Evolutionary conservation across 2,113 vertebrate species (phyloP).

Genomic region (Rafetus swinhoei): DNA sequence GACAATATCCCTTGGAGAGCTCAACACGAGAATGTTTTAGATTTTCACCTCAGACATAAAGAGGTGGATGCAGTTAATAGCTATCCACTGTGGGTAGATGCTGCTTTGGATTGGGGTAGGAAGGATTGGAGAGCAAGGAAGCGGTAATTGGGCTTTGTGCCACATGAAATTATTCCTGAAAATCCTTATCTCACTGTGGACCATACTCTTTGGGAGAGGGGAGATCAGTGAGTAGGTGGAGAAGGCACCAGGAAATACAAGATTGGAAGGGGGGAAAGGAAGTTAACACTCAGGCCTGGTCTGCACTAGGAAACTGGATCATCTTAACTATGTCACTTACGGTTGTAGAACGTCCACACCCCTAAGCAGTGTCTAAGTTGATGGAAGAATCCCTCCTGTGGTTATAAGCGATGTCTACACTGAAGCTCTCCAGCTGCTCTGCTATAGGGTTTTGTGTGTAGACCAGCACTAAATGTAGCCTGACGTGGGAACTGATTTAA

Average conservation of each 20-base stretch:
- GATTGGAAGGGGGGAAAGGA: neutral
- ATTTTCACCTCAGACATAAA: rapidly evolving
- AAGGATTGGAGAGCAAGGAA: neutral
- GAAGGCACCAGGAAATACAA: neutral
- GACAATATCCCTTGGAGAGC: neutral
- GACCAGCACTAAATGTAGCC: constrained; percentile 41
- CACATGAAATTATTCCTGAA: neutral
- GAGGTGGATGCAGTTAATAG: rapidly evolving
- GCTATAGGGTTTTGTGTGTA: neutral
- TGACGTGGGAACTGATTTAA: constrained; percentile 63
- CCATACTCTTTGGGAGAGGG: rapidly evolving
- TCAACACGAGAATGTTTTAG: neutral
- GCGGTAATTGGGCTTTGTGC: neutral
- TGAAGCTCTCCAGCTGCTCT: neutral
- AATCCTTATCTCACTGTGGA: neutral
- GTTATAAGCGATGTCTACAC: neutral
- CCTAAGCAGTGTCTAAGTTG: neutral
- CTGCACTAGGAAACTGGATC: neutral
- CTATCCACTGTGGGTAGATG: neutral
- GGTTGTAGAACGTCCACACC: neutral
- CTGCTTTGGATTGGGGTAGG: rapidly evolving
- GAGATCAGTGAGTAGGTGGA: neutral
- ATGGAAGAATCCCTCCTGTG: neutral
- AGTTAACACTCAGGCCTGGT: neutral
- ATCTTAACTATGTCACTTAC: neutral